phyloP scores from a whole-genome alignment of 35 echinoderm and acorn worm species.

The Diadema setosum region DNA sequence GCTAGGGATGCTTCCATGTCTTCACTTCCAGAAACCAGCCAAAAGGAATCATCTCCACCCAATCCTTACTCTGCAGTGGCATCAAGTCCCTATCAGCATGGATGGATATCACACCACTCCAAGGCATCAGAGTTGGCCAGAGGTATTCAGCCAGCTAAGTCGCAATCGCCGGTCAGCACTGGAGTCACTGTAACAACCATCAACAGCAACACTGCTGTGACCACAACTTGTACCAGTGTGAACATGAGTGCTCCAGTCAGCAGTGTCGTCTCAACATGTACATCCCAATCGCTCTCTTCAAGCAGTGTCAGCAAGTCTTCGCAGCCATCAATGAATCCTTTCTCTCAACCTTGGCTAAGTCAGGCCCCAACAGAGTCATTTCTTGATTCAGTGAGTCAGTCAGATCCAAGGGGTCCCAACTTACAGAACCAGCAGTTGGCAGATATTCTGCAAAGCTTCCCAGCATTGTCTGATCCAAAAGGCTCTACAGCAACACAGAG shows the following conservation, averaged over 20 bases:
- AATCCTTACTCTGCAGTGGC: neutral
- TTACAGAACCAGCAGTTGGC: neutral
- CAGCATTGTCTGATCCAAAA: neutral
- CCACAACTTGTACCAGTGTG: neutral
- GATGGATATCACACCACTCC: slow-evolving; percentile 70
- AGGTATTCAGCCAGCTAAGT: slow-evolving; percentile 35
- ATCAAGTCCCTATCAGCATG: neutral
- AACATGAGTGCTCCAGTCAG: neutral
- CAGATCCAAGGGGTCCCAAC: neutral
- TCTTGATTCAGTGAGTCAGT: neutral
- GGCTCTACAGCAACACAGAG: neutral
- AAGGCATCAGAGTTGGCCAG: slow-evolving; percentile 62
- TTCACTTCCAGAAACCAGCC: slow-evolving; percentile 9
- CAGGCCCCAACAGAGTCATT: neutral
- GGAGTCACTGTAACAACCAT: neutral
- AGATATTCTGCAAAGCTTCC: neutral
- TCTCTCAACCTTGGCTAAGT: neutral
- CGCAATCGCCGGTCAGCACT: slow-evolving; percentile 20
- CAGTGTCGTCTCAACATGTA: neutral
- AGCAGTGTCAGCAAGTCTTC: neutral
- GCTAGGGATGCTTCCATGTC: slow-evolving; percentile 6
- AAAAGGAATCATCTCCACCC: neutral
- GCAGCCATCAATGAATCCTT: neutral
- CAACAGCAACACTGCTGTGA: neutral
- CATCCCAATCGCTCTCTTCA: neutral